phyloP scores from a whole-genome alignment of 37 sponge, comb jelly and placozoan species.

The Geodia barretti region DNA sequence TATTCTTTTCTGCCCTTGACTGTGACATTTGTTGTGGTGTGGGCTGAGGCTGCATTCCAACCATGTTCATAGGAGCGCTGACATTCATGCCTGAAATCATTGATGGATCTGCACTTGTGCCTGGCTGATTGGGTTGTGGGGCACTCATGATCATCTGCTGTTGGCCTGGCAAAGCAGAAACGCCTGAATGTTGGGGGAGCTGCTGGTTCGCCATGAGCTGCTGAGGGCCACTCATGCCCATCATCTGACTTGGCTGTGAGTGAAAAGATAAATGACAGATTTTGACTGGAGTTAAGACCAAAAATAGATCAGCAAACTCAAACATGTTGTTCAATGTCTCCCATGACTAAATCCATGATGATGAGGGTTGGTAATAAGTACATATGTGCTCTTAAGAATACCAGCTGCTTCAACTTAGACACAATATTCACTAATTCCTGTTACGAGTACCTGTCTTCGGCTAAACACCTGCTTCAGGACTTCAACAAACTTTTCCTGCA shows the following conservation, averaged over 20 bases:
- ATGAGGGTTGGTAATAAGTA: too few species aligned
- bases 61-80: neutral
- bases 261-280: too few species aligned
- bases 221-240: neutral
- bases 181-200: constrained; percentile 7
- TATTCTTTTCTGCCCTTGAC: neutral
- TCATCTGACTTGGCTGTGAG: neutral
- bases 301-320: neutral
- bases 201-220: neutral
- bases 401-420: too few species aligned
- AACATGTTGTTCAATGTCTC: neutral
- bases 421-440: too few species aligned
- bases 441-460: neutral
- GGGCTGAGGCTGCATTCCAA: neutral
- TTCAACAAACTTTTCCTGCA: constrained; percentile 42
- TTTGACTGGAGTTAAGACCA: too few species aligned
- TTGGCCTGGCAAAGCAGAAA: neutral
- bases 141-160: constrained; percentile 4
- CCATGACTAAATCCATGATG: neutral
- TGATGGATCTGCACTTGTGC: neutral
- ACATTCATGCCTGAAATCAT: neutral
- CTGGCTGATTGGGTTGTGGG: constrained; percentile 2
- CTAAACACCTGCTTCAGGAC: constrained; percentile 33
- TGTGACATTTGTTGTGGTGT: neutral
- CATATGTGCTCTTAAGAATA: too few species aligned